These are phyloP conservation scores for Panagrolaimus sp. DNA, from an alignment of 1,140 invertebrate species.

Conservation along the genomic window DNA sequence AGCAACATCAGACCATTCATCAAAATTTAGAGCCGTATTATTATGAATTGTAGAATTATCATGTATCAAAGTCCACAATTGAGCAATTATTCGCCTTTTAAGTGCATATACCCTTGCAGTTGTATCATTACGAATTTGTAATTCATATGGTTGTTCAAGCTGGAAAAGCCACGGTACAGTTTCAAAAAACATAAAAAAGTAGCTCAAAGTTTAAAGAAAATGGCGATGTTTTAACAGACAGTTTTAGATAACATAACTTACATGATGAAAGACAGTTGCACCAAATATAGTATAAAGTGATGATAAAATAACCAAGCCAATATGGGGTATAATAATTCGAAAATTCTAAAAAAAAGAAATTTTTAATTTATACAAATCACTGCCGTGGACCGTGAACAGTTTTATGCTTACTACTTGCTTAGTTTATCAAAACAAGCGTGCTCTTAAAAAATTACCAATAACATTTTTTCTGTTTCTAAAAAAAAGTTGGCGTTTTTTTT, in stretches of 20 bases:
- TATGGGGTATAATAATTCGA: conserved; percentile 49
- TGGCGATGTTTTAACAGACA: no score
- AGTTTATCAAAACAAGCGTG: no score
- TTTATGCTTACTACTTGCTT: no score
- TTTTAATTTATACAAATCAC: not conserved
- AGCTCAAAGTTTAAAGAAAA: no score
- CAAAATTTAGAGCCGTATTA: conserved; percentile 7
- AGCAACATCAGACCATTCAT: conserved; percentile 33
- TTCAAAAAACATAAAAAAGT: conserved; percentile 13
- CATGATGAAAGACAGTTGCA: conserved; percentile 54
- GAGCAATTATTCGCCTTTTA: conserved; percentile 41
- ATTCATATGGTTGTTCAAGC: conserved; percentile 39
- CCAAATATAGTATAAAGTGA: conserved; percentile 52
- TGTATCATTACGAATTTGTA: conserved; percentile 50
- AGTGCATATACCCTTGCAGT: conserved; percentile 42
- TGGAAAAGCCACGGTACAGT: conserved; percentile 42
- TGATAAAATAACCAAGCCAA: conserved; percentile 51
- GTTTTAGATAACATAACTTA: no score
- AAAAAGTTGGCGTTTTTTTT: no score
- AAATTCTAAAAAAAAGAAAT: conserved; percentile 40
- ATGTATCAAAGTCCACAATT: conserved; percentile 42
- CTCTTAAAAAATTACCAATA: no score
- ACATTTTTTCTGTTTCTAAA: no score
- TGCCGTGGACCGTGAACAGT: no score
- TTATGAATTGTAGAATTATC: conserved; percentile 24